Conservation (phyloP, 2,888 invertebrate genomes). For the Hypolimnas misippus region DNA sequence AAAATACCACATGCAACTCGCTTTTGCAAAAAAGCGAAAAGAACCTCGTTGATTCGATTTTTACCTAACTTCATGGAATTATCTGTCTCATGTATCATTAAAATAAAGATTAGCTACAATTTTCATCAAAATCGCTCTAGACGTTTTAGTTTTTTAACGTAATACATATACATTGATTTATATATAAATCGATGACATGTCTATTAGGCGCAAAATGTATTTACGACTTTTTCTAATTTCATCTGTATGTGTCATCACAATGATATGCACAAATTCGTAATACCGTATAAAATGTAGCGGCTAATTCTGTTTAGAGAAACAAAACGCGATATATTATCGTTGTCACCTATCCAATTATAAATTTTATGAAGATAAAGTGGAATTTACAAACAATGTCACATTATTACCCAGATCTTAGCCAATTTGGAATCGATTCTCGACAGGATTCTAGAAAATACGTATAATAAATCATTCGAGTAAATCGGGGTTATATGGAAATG, state of each 20-base stretch:
- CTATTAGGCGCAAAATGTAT: too few relatives aligned
- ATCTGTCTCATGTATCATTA: too few relatives aligned
- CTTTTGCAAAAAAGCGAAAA: too few relatives aligned
- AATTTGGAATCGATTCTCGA: background rate
- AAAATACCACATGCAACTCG: too few relatives aligned
- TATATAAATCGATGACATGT: too few relatives aligned
- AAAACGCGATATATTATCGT: background rate
- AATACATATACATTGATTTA: too few relatives aligned
- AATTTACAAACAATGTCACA: background rate
- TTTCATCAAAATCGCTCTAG: too few relatives aligned
- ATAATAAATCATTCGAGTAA: background rate
- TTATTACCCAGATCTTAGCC: background rate
- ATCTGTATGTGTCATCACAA: background rate
- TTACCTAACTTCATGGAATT: too few relatives aligned
- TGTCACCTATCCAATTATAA: conserved; percentile 5
- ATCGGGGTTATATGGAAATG: background rate
- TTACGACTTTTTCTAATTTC: too few relatives aligned
- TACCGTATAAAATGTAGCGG: background rate
- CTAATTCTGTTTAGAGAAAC: background rate
- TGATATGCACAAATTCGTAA: background rate
- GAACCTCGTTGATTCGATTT: too few relatives aligned
- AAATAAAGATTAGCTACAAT: too few relatives aligned
- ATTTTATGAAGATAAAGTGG: conserved; percentile 8
- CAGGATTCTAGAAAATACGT: background rate
- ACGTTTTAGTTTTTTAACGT: too few relatives aligned